Evolutionary conservation across 2,888 invertebrate genomes (phyloP), one percentile per base, ranked within the genome.

Genomic region (Priocnemis perturbator): DNA sequence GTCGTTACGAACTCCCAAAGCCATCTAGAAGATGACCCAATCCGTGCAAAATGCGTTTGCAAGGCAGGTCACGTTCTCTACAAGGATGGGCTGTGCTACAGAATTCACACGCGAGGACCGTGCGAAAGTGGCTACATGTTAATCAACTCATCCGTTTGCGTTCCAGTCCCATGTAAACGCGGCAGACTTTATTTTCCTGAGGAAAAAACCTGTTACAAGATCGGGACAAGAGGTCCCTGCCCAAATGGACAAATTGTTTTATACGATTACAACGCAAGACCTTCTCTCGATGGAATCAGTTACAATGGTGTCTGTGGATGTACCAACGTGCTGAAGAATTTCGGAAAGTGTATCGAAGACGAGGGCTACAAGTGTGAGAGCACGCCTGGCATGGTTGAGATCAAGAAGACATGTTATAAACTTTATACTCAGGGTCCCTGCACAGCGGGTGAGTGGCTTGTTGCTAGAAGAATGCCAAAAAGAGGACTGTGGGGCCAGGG

Each of bases 231-330:
- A 30, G 96, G 95, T 26, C 96, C 96, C 0, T 96, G 96, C 79
- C 90, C 92, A 0, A 87, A 90, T 5, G 93, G 94, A 0, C 93
- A 94, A 84, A 92, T 96, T 9, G 93, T 96, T 2, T 93, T 95
- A 0, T 96, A 95, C 86, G 96, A 96, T 89, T 94, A 95, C 82
- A 93, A 93, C 20, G 93, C 94, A 0, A 89, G 95, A 0, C 95
- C 95, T 0, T 95, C 95, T 0, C 84, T 95, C 1, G 95, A 96
- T 82, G 96, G 96, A 0, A 92, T 96, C 55, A 95, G 95, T 57
- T 95, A 95, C 87, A 95, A 95, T 79, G 96, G 96, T 0, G 92
- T 95, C 58, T 96, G 96, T 81, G 94, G 93, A 9, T 96, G 96
- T 83, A 91, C 92, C 0, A 91, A 88, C 0, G 87, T 89, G 15